Conservation (phyloP, 2,113 vertebrate genomes). For the Camelus bactrianus region DNA sequence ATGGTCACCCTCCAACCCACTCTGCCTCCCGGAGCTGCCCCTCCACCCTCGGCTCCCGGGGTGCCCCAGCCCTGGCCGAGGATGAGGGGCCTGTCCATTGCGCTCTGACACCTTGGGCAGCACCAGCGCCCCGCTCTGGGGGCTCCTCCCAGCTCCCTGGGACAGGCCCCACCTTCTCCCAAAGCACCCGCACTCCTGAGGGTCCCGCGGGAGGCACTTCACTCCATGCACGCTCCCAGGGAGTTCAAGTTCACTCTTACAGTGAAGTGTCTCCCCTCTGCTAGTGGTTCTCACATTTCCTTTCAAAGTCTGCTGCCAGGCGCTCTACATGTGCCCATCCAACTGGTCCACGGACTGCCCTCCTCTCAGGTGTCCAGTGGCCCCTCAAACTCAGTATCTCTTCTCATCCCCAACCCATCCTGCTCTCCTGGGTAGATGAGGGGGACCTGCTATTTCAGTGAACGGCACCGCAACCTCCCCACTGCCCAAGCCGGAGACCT, state of each 20-base stretch:
- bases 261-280: not conserved
- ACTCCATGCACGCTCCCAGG: not conserved
- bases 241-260: conserved; percentile 17
- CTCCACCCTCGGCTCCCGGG: not conserved
- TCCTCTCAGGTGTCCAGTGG: not conserved
- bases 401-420: not conserved
- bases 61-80: not conserved
- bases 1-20: not conserved
- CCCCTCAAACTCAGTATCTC: conserved; percentile 2
- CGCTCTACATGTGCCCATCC: not conserved
- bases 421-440: not conserved
- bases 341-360: not conserved
- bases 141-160: not conserved
- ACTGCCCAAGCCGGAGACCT: not conserved
- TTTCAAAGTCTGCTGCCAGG: not conserved
- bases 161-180: not conserved
- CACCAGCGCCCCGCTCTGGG: not conserved
- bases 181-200: not conserved
- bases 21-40: not conserved
- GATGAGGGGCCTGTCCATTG: not conserved
- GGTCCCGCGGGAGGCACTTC: not conserved
- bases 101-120: not conserved
- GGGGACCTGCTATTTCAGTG: not conserved
- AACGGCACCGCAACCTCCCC: not conserved
- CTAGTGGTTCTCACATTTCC: conserved; percentile 17